Evolutionary conservation across 1,140 invertebrate genomes (phyloP), one percentile per base, ranked within the genome.

Genomic region (Gonatopus flavifemur): DNA sequence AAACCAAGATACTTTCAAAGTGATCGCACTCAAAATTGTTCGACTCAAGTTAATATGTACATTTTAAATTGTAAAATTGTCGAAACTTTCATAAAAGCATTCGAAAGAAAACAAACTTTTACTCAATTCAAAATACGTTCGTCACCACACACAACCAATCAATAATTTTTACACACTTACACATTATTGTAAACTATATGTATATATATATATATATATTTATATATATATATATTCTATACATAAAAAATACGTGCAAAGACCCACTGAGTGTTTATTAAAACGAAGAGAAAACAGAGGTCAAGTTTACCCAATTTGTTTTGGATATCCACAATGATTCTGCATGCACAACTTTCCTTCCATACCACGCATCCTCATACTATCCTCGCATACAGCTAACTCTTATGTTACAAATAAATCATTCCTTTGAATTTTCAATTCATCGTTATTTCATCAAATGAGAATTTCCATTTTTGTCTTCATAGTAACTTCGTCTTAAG

Each of bases 71-170:
- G 24, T 57, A 39, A 35, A 31, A 39, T 41, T 38, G 52, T 54
- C 36, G n/a, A n/a, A n/a, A 10, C 25, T 47, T 59, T 38, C 10
- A 44, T 35, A 21, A 36, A 55, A 42, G 48, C 52, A 56, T 31
- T 51, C 38, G 45, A 55, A 33, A 19, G 35, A 55, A 53, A 55
- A 30, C 43, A 49, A 66, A 59, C 59, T 47, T 55, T 22, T 43
- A 51, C 50, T 47, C 15, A 45, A 64, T 64, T 50, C 44, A 42
- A 58, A 49, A 64, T 59, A 20, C 50, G 48, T 59, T 49, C 51
- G 54, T 63, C n/a, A n/a, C 58, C 66, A 73, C 64, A 66, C 67
- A 60, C 68, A 73, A 68, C 51, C 62, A 50, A 68, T 70, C 62
- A 62, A 63, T 57, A 71, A 64, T 60, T 58, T 63, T 51, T 47